Percentiles rank a stretch among this genome's conserved stretches.
These are phyloP conservation scores for Nomada ruficornis DNA, from an alignment of 2,888 invertebrate species.

Conservation along the genomic window DNA sequence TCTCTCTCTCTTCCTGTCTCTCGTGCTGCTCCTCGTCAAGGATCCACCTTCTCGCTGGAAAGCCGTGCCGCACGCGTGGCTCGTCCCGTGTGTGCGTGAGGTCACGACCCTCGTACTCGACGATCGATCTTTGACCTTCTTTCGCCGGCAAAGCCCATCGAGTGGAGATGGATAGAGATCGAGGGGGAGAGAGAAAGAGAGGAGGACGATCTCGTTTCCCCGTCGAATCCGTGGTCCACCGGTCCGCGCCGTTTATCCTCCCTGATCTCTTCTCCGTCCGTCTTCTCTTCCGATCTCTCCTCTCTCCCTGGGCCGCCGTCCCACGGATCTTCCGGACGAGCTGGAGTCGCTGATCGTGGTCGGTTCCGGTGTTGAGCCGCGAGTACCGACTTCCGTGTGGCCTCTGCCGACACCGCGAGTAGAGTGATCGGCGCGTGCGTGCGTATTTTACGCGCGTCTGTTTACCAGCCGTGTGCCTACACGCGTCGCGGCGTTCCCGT, in stretches of 20 bases:
- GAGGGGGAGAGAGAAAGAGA: conserved; percentile 67
- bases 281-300: conserved; percentile 40
- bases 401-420: conserved; percentile 14
- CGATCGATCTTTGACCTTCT: conserved; percentile 79
- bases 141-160: conserved; percentile 73
- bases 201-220: conserved; percentile 35
- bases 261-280: conserved; percentile 15
- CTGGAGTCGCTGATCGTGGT: conserved; percentile 29
- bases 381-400: conserved; percentile 22
- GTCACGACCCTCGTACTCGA: conserved; percentile 75
- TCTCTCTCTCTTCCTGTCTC: background rate
- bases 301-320: conserved; percentile 59
- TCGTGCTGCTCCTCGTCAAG: conserved; percentile 5
- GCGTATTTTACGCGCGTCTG: conserved; percentile 57
- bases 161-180: conserved; percentile 62
- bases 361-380: conserved; percentile 36
- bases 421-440: conserved; percentile 34
- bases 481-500: conserved; percentile 72
- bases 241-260: conserved; percentile 3
- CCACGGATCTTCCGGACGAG: conserved; percentile 36
- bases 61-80: conserved; percentile 63
- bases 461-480: conserved; percentile 50
- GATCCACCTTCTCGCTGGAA: conserved; percentile 39
- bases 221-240: conserved; percentile 24
- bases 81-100: conserved; percentile 67